Evolutionary conservation across 2,113 vertebrate genomes (phyloP), one percentile per base, ranked within the genome.

Genomic region (Cheirogaleus medius): DNA sequence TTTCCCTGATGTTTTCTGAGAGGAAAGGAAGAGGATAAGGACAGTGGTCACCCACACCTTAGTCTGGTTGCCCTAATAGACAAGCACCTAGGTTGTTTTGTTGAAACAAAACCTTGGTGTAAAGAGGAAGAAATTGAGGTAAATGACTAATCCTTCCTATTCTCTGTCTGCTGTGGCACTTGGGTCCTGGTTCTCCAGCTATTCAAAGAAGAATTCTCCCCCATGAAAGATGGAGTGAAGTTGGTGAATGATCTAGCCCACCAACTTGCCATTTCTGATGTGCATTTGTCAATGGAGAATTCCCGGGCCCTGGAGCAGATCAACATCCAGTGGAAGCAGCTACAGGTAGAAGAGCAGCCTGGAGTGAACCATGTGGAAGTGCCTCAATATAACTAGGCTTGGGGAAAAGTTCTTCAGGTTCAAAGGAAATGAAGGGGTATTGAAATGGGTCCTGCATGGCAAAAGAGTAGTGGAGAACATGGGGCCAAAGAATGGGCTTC

Each of bases 201-300:
- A 64, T 99, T 99, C 98, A 99, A 99, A 97, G 99, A 99, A 97
- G 99, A 99, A 97, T 98, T 99, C 71, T 98, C 98, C 21, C 99
- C 99, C 56, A 98, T 99, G 98, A 99, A 99, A 98, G 99, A 99
- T 86, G 99, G 99, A 58, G 99, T 99, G 98, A 99, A 99, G 97
- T 98, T 99, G 87, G 98, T 99, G 88, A 99, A 99, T 95, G 99
- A 99, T 94, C 98, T 99, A 73, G 99, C 99, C 0, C 99, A 99
- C 98, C 99, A 99, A 97, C 99, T 99, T 93, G 99, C 99, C 52
- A 99, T 99, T 98, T 99, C 99, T 0, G 99, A 99, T 91, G 99
- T 99, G 34, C 99, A 99, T 93, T 98, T 99, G 94, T 99, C 99
- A 91, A 99, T 99, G 99, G 99, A 99, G 90, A 99, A 99, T 54